These are phyloP conservation scores for Scrobipalpa atriplicella DNA, from an alignment of 2,888 invertebrate species.

Conservation along the genomic window DNA sequence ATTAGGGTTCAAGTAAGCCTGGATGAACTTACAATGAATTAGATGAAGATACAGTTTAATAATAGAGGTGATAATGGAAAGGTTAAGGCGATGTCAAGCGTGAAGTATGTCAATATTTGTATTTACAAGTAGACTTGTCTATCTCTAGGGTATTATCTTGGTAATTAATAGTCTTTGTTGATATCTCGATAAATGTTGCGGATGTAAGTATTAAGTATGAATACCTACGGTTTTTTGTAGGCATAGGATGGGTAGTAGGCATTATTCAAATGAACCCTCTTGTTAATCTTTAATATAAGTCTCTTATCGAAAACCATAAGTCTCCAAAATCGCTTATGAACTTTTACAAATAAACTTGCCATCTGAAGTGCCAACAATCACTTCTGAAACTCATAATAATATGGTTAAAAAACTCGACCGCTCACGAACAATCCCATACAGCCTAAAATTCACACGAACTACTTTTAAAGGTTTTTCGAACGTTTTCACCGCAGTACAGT, in stretches of 20 bases:
- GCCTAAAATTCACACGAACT: conserved; percentile 17
- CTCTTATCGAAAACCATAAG: too few species aligned
- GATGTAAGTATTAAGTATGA: conserved; percentile 36
- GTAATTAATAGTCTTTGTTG: conserved; percentile 54
- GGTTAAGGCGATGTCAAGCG: conserved; percentile 75
- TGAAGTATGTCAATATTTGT: conserved; percentile 78
- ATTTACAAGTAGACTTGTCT: conserved; percentile 27
- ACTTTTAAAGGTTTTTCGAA: conserved; percentile 16
- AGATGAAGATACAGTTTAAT: conserved; percentile 62
- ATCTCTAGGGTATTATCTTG: conserved; percentile 33
- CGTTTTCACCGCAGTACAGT: conserved; percentile 12
- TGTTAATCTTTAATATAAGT: too few species aligned
- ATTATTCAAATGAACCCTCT: too few species aligned
- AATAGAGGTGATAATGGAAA: conserved; percentile 63
- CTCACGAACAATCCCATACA: neutral
- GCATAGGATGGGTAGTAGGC: too few species aligned
- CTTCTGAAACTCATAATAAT: neutral
- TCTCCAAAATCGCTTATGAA: too few species aligned
- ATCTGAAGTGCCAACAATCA: too few species aligned
- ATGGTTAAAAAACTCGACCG: neutral
- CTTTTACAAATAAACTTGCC: too few species aligned
- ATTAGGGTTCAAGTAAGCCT: conserved; percentile 21
- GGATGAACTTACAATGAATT: conserved; percentile 50
- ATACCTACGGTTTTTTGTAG: too few species aligned
- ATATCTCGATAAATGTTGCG: conserved; percentile 57